Percentiles rank a stretch among this genome's conserved stretches.
Evolutionary conservation across 2,888 invertebrate species (phyloP).

Genomic region (Caenorhabditis macrosperma): DNA sequence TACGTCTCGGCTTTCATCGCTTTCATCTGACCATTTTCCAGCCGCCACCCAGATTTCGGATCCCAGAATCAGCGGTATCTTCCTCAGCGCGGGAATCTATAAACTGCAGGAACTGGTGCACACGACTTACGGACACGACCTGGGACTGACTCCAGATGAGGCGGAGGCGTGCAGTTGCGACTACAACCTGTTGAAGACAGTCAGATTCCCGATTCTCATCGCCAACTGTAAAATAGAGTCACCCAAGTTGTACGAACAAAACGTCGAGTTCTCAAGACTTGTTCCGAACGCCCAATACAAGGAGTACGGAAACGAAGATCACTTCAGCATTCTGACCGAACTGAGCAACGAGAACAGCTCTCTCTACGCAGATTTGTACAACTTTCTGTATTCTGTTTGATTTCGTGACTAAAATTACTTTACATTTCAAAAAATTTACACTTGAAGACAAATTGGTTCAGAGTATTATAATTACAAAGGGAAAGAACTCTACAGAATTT

Average conservation of each 20-base stretch:
- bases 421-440: no score
- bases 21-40: slow-evolving; percentile 2
- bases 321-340: slow-evolving; percentile 45
- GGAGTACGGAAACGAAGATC: slow-evolving; percentile 45
- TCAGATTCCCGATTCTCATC: slow-evolving; percentile 20
- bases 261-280: slow-evolving; percentile 24
- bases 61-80: slow-evolving; percentile 31
- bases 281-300: slow-evolving; percentile 32
- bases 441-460: no score
- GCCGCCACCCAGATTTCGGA: slow-evolving; percentile 18
- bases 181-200: slow-evolving; percentile 14
- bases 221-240: slow-evolving; percentile 38
- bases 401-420: no score
- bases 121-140: slow-evolving; percentile 27
- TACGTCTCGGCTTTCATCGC: neutral
- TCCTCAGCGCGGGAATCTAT: slow-evolving; percentile 44
- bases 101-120: slow-evolving; percentile 30
- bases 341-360: slow-evolving; percentile 16
- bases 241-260: slow-evolving; percentile 50
- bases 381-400: slow-evolving; percentile 40
- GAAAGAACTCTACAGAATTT: no score
- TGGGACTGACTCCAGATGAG: slow-evolving; percentile 47
- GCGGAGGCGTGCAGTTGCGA: slow-evolving; percentile 44
- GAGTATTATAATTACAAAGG: no score
- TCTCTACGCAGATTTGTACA: slow-evolving; percentile 17